Base-by-base conservation (phyloP, 2,797 vertebrate genomes). In the Crenichthys baileyi region DNA sequence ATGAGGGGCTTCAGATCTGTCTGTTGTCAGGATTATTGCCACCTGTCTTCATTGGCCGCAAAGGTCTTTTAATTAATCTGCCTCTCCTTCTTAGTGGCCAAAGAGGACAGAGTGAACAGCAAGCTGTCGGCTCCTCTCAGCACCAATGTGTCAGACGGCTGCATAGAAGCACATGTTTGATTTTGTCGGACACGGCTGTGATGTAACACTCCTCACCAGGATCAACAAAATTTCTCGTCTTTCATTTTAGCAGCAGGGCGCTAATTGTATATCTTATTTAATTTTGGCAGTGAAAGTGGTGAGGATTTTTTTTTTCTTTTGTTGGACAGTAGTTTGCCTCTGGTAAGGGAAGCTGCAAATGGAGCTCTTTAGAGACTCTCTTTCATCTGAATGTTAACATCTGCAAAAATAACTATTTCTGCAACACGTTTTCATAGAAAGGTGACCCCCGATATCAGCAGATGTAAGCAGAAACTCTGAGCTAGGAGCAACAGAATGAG, bases 231-330 rank as follows among this genome's bases (percentile, higher is more conserved):
- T 83, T 88, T 86, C 86, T 92, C 88, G 85, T 82, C 76, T 77
- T 83, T 86, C 85, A 87, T 92, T 92, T 90, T 82, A 87, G 79
- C 87, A 88, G 74, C 83, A 81, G 86, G 86, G 84, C 78, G 86
- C 85, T 93, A 90, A 95, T 94, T 93, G 85, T 88, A 94, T 95
- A 89, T 95, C 95, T 94, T 79, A 94, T 88, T 91, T 94, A 93
- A 95, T 93, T 94, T 91, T 93, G 95, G 96, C 96, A 97, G 96
- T 95, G 95, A 94, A 95, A 95, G 95, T 95, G 92, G 91, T 83
- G 77, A 90, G 91, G 96, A 96, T 95, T 96, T 95, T 97, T 94
- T 94, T 96, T 95, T 95, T 96, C 94, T 94, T 96, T 95, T 92
- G 88, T 83, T 85, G 89, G 88, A 96, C 91, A 90, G 85, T 78